Evolutionary conservation across 23 tunicate species (phyloP).

Genomic region (Oikopleura vanhoeffeni): DNA sequence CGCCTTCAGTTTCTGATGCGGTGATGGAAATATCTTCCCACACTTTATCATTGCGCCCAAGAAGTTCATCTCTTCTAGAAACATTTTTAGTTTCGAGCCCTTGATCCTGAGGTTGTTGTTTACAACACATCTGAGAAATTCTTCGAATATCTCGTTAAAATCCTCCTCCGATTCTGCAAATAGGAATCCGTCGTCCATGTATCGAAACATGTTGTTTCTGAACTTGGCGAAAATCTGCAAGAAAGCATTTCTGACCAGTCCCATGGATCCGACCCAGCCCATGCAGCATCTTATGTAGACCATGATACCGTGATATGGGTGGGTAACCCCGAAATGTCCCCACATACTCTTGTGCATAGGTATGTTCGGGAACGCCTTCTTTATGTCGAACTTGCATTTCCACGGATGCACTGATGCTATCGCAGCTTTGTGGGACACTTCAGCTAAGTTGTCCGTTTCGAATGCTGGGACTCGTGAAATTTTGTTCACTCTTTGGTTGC

Average conservation of each 20-base stretch:
- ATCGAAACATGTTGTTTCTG: neutral
- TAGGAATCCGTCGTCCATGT: neutral
- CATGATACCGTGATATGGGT: too few species aligned
- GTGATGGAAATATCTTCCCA: neutral
- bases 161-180: neutral
- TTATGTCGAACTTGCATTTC: too few species aligned
- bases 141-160: neutral
- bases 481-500: too few species aligned
- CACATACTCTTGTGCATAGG: too few species aligned
- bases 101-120: neutral
- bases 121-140: neutral
- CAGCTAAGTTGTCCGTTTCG: too few species aligned
- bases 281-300: too few species aligned
- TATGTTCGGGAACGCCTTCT: too few species aligned
- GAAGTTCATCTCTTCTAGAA: neutral
- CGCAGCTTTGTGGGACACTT: too few species aligned
- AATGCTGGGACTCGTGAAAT: too few species aligned
- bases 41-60: neutral
- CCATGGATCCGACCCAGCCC: too few species aligned
- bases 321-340: too few species aligned
- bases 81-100: neutral
- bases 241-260: neutral
- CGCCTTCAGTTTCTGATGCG: neutral
- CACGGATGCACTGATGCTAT: too few species aligned
- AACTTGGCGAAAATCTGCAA: neutral